A percentile compares a stretch with the other conserved stretches of the same genome.
Evolutionary conservation across 2,888 invertebrate genomes (phyloP).

Genomic region (Sarcophaga caerulescens): DNA sequence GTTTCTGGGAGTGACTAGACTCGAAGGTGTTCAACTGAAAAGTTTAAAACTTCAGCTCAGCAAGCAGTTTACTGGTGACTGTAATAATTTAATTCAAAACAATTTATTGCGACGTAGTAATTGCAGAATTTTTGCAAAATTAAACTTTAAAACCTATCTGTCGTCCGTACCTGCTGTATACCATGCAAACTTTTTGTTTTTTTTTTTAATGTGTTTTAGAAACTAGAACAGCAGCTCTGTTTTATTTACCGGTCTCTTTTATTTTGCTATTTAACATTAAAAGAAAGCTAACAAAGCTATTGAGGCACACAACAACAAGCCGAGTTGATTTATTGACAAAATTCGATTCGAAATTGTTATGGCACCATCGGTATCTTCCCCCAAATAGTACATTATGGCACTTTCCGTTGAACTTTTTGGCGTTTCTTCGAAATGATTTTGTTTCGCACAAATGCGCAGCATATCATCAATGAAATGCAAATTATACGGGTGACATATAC

Average conservation of each 20-base stretch:
- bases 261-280: too few species aligned
- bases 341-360: neutral
- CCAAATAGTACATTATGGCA: constrained; percentile 43
- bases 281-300: too few species aligned
- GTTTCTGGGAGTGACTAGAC: constrained; percentile 38
- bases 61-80: constrained; percentile 47
- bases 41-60: constrained; percentile 37
- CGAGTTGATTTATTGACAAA: too few species aligned
- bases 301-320: too few species aligned
- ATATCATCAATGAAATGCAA: constrained; percentile 51
- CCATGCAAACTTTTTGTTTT: too few species aligned
- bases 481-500: constrained; percentile 46
- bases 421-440: constrained; percentile 30
- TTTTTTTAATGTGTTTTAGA: neutral
- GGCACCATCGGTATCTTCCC: neutral
- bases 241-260: too few species aligned
- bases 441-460: constrained; percentile 51
- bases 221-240: constrained; percentile 5
- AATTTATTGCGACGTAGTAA: constrained; percentile 51
- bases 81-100: constrained; percentile 59
- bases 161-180: too few species aligned
- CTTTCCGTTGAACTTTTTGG: constrained; percentile 15
- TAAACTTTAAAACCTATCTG: too few species aligned
- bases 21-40: constrained; percentile 22
- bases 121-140: neutral